Base-by-base conservation (phyloP, 2,113 vertebrate species). In the Vanacampus margaritifer region DNA sequence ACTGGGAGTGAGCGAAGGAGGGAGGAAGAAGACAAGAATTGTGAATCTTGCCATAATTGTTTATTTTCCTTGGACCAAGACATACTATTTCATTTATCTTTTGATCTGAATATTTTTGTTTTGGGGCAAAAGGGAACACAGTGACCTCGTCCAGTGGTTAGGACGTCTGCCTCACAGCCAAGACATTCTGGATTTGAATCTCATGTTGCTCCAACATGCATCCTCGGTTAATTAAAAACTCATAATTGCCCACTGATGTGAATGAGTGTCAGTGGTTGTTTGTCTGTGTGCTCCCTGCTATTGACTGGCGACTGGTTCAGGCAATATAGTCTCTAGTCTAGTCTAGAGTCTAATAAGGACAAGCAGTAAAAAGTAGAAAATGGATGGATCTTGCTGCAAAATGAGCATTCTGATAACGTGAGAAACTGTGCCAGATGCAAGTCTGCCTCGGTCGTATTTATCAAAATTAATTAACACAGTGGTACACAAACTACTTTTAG, bases 381-480 rank as follows among this genome's bases (percentile, higher is more conserved):
- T 23, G 21, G 48, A 51, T 51, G 48, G 48, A 51, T 23, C 2
- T 21, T 50, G 19, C 21, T 50, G 26, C 13, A 28, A 56, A 26
- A 56, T 6, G 26, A 56, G 54, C 54, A 28, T 26, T 23, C 26
- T 7, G 14, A 23, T 56, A 56, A 56, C 54, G 32, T 8, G 13
- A 56, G 26, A 16, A 8, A 51, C 21, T 28, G 9, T 67, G 60
- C 24, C n/a, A 19, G 28, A 72, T 43, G 11, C 9, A 53, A 5
- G n/a, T 53, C n/a, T 53, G 26, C 26, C 26, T 56, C 24, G 8
- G 24, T 56, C 24, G 23, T 46, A 67, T 68, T 71, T 54, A 1
- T 16, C 24, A 28, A 74, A 75, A 67, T 21, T 0, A 68, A 60
- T 68, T 0, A 68, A 43, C 21, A 21, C 26, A 62, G 28, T 41